Evolutionary conservation across 2,888 invertebrate species (phyloP).

Genomic region (Hybos culiciformis): DNA sequence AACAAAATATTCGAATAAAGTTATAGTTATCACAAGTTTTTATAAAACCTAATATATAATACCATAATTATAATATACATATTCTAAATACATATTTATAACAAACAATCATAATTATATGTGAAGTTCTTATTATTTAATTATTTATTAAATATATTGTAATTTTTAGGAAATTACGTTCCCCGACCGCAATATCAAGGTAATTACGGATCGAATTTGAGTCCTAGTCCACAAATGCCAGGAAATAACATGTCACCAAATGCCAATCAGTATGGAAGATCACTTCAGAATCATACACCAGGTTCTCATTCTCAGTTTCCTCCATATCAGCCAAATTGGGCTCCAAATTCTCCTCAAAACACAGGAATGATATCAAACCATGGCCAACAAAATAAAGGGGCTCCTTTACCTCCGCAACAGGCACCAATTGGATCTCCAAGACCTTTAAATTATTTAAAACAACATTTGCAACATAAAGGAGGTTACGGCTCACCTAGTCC

Average conservation of each 20-base stretch:
- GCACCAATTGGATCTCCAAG: conserved; percentile 35
- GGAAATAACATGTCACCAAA: conserved; percentile 28
- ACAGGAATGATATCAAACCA: conserved; percentile 33
- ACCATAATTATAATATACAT: too few species aligned
- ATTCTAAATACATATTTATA: too few species aligned
- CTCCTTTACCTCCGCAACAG: conserved; percentile 39
- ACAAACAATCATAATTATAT: too few species aligned
- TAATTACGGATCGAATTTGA: conserved; percentile 35
- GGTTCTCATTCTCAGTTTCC: conserved; percentile 34
- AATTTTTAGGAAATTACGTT: conserved; percentile 29
- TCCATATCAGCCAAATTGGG: conserved; percentile 32
- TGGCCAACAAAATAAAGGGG: conserved; percentile 30
- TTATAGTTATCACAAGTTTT: too few species aligned
- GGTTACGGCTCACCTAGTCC: conserved; percentile 42
- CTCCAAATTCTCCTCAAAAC: conserved; percentile 27
- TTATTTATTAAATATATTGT: too few species aligned
- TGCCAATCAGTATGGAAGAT: conserved; percentile 40
- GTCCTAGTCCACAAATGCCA: conserved; percentile 27
- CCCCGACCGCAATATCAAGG: conserved; percentile 41
- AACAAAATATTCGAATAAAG: too few species aligned
- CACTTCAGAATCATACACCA: conserved; percentile 42
- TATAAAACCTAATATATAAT: too few species aligned
- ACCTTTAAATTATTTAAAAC: conserved; percentile 51
- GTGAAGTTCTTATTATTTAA: too few species aligned
- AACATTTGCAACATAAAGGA: conserved; percentile 58